These are phyloP conservation scores for Ostrea denselamellosa DNA, from an alignment of 1,140 invertebrate species.

Conservation along the genomic window DNA sequence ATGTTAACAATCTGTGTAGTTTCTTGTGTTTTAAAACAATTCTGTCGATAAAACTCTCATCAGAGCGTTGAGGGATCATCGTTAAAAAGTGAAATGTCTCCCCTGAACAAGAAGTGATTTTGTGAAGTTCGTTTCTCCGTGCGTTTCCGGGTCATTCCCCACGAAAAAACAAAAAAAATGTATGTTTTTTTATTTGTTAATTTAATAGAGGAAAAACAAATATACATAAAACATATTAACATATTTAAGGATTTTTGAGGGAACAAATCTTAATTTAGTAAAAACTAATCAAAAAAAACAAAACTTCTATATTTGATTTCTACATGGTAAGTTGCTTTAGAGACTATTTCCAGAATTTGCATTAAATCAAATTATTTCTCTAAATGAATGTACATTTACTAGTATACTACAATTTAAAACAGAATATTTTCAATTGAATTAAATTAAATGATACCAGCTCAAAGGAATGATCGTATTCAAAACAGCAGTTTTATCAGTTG, in stretches of 20 bases:
- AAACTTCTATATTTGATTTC: too few species aligned
- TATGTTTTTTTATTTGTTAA: not conserved
- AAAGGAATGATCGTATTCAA: too few species aligned
- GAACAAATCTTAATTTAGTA: not conserved
- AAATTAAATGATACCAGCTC: too few species aligned
- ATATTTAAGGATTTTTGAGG: not conserved
- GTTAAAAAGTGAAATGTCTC: not conserved
- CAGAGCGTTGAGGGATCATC: not conserved
- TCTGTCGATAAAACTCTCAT: not conserved
- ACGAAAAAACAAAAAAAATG: not conserved
- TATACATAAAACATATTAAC: not conserved
- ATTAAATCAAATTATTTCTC: too few species aligned
- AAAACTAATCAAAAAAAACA: too few species aligned
- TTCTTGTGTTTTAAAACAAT: not conserved
- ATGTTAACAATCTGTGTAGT: constrained; percentile 9
- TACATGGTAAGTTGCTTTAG: too few species aligned
- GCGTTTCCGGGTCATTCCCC: not conserved
- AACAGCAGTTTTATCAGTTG: too few species aligned
- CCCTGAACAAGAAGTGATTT: not conserved
- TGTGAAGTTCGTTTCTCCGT: not conserved
- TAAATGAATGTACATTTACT: too few species aligned
- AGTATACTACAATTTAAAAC: too few species aligned
- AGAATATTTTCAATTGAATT: too few species aligned
- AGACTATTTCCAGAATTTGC: too few species aligned
- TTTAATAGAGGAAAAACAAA: not conserved